A percentile compares a stretch with the other conserved stretches of the same genome.
Conservation (phyloP, 2,113 vertebrate genomes). For the Nesospiza acunhae region DNA sequence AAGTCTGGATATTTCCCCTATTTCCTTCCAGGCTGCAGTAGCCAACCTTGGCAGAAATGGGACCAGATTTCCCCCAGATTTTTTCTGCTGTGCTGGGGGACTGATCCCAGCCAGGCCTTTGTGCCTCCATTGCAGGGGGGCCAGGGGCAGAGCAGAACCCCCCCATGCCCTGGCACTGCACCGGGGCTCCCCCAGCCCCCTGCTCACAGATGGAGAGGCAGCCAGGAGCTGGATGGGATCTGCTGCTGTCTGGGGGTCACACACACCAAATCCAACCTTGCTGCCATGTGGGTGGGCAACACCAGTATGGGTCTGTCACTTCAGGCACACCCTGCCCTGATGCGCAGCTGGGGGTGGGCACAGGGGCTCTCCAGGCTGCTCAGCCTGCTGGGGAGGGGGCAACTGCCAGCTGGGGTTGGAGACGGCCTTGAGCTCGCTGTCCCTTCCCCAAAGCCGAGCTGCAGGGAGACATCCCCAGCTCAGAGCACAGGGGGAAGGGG, state of each 20-base stretch:
- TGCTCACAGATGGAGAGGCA: background rate
- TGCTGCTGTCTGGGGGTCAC: background rate
- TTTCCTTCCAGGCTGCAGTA: background rate
- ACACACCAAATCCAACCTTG: background rate
- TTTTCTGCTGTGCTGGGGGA: background rate
- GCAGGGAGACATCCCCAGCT: background rate
- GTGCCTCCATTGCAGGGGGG: rapidly evolving
- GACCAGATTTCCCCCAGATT: too few species aligned
- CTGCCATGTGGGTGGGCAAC: background rate
- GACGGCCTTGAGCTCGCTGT: background rate
- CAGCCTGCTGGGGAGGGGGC: background rate
- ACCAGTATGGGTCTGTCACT: background rate
- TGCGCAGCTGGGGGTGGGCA: background rate
- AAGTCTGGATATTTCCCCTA: background rate
- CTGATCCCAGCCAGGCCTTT: background rate
- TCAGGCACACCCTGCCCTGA: background rate
- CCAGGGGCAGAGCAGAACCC: background rate
- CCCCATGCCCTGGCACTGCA: background rate
- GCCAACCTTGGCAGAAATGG: background rate
- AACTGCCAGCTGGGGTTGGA: background rate
- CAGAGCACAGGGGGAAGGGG: background rate
- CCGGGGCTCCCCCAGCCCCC: background rate
- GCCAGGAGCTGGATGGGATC: background rate
- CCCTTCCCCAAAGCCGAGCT: background rate
- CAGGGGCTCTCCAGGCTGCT: background rate